Base-by-base conservation (phyloP, 2,888 invertebrate species). In the Vannuccia rotundouncinata region DNA sequence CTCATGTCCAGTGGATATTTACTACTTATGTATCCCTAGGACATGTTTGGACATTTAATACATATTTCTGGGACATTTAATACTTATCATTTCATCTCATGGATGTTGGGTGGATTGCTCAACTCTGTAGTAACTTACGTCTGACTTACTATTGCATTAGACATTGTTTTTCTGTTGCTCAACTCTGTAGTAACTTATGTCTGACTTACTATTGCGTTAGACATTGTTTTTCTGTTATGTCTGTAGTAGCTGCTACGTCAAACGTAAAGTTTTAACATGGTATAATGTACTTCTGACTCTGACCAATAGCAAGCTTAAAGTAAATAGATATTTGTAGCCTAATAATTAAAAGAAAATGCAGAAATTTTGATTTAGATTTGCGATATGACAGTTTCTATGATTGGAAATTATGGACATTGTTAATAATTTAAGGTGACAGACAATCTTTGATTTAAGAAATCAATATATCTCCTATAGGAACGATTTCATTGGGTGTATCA, bases 111-210 rank as follows among this genome's bases (percentile, higher is more conserved):
- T 66, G 66, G 66, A 66, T 66, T 66, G 66, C 66, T 66, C 66
- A 66, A 66, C 66, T 66, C 17, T 66, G 66, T 66, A 66, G 66
- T 66, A 66, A 66, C 66, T 66, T 66, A 66, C 66, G 22, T 66
- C 66, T 66, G 66, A 66, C 66, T 66, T 66, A 66, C 66, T 66
- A 66, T 66, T 66, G 66, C 66, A 27, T 66, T 66, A 66, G 66
- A 66, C 66, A 66, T 66, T 66, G 25, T 66, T 66, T 66, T 66
- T 66, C 66, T 66, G 66, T 66, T 66, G 66, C 66, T 66, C 66
- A 66, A 66, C 66, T 66, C 66, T 66, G 66, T 66, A 66, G 66
- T 66, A 66, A 66, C 66, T 66, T n/a, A n/a, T n/a, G n/a, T n/a
- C n/a, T n/a, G n/a, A n/a, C n/a, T n/a, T n/a, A n/a, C n/a, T n/a